A percentile compares a stretch with the other conserved stretches of the same genome.
phyloP scores from a whole-genome alignment of 2,113 vertebrate species.

The Eidolon helvum region DNA sequence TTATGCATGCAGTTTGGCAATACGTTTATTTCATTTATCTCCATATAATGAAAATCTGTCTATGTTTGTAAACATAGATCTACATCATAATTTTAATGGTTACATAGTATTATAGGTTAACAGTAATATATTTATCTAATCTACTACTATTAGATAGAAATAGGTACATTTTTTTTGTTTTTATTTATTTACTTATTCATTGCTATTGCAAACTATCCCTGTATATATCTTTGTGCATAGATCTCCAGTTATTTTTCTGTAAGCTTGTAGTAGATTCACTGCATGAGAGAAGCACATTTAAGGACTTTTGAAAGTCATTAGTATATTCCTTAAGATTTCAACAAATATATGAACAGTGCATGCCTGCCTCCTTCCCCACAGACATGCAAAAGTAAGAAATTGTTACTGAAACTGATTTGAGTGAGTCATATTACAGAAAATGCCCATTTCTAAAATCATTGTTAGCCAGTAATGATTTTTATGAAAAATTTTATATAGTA shows the following conservation, averaged over 20 bases:
- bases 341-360: not conserved
- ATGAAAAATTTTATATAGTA: not conserved
- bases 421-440: not conserved
- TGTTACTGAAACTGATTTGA: not conserved
- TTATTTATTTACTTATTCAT: not conserved
- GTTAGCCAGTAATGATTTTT: slow-evolving; percentile 9
- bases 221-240: not conserved
- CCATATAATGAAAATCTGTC: not conserved
- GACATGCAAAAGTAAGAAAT: not conserved
- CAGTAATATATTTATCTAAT: not conserved
- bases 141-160: not conserved
- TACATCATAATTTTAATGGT: not conserved
- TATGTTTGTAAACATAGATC: not conserved
- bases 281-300: not conserved
- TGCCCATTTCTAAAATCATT: slow-evolving; percentile 36
- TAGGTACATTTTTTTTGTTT: not conserved
- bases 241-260: not conserved
- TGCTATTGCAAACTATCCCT: not conserved
- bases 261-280: not conserved
- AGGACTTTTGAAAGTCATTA: slow-evolving; percentile 2
- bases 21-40: not conserved
- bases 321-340: not conserved
- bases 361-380: not conserved
- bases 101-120: not conserved
- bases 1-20: not conserved